phyloP scores from a whole-genome alignment of 2,888 invertebrate genomes.

The Villa cingulata region DNA sequence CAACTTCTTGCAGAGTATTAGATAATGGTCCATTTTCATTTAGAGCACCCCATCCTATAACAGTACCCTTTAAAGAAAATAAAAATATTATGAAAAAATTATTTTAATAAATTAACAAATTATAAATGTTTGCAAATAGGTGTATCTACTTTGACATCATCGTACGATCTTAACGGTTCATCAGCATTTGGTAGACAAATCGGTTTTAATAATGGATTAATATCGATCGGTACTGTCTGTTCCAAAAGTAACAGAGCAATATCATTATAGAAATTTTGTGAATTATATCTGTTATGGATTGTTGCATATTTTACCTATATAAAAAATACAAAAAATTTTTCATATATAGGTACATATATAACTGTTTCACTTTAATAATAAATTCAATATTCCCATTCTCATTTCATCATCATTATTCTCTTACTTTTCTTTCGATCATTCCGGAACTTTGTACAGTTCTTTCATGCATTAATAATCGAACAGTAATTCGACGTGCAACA shows the following conservation, averaged over 20 bases:
- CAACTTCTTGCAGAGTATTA: slow-evolving; percentile 51
- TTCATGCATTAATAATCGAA: slow-evolving; percentile 61
- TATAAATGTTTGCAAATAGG: no score
- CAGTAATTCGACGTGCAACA: slow-evolving; percentile 43
- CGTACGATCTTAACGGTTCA: no score
- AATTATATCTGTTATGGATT: neutral
- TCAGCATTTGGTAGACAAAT: slow-evolving; percentile 54
- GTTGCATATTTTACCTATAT: neutral
- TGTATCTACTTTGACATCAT: neutral
- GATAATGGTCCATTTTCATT: slow-evolving; percentile 50
- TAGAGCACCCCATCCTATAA: slow-evolving; percentile 60
- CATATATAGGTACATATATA: neutral
- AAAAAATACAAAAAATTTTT: neutral
- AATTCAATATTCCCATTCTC: no score
- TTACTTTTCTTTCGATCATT: slow-evolving; percentile 27
- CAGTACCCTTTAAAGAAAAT: slow-evolving; percentile 40
- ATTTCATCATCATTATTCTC: no score
- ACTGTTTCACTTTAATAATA: neutral
- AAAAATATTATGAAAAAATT: no score
- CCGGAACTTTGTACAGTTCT: slow-evolving; percentile 37
- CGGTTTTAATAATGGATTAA: slow-evolving; percentile 45
- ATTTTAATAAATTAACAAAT: no score
- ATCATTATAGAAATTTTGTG: slow-evolving; percentile 48
- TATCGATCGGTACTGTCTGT: slow-evolving; percentile 37
- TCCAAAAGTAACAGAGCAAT: slow-evolving; percentile 53